Base-by-base conservation (phyloP, 2,797 vertebrate species). In the Dermochelys coriacea region DNA sequence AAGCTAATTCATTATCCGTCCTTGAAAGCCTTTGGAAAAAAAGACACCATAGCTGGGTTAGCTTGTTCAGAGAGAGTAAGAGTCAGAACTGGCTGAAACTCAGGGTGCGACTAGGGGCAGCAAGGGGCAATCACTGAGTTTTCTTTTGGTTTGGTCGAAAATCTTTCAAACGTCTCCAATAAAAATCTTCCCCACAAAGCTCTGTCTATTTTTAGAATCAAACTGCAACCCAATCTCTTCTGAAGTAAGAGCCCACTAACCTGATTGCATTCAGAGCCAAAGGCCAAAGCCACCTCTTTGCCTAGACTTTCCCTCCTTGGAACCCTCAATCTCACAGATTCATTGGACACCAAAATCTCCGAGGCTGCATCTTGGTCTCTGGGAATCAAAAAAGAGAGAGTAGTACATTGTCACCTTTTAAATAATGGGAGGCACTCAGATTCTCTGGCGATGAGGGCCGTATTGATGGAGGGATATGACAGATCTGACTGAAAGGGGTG, bases 1-100 rank as follows among this genome's bases (percentile, higher is more conserved):
- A 95, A 91, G 96, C 23, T 61, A 94, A 89, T 93, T 87, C 52
- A 57, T 59, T 85, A 86, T 83, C 93, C 86, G 55, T 89, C 81
- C 82, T 71, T 84, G 51, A 81, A 92, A 55, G 52, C 78, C 61
- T 77, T 54, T 29, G 0, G 90, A 93, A 92, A 86, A 96, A 87
- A 90, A 90, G 90, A 86, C 82, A 87, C 50, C 89, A 91, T 18
- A 90, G 85, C 81, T 90, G 68, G 82, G 81, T 94, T 71, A 51
- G 91, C 82, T 87, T 8, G 0, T 74, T 95, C 57, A 54, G 16
- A 12, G 2, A 14, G 12, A 34, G 1, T 3, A 64, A 91, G 47
- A 25, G 74, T 75, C 93, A 94, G 81, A 12, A 86, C 4, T 47
- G 83, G 25, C 41, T 57, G 52, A 74, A 41, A 74, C 41, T 41